Evolutionary conservation across 2,888 invertebrate species (phyloP).

Genomic region (Leucophenga maculata): DNA sequence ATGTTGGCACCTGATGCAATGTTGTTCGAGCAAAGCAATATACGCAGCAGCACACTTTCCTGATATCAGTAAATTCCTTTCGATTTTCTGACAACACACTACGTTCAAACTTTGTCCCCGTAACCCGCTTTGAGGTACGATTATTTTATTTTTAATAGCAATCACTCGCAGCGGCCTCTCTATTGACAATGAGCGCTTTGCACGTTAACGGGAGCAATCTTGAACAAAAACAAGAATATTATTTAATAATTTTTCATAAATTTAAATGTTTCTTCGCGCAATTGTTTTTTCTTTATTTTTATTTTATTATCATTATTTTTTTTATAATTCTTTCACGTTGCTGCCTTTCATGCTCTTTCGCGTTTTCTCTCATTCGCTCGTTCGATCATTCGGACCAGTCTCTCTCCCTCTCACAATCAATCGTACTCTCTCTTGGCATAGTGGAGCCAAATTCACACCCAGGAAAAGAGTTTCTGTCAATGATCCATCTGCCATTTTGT

Average conservation of each 20-base stretch:
- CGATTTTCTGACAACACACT: conserved; percentile 25
- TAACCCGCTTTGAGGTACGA: background rate
- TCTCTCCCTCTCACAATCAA: conserved; percentile 27
- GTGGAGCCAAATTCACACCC: conserved; percentile 41
- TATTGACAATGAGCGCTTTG: conserved; percentile 20
- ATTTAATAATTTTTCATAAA: conserved; percentile 21
- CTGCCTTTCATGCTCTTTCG: conserved; percentile 55
- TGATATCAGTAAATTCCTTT: conserved; percentile 11
- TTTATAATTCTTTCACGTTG: conserved; percentile 50
- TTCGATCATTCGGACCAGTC: conserved; percentile 39
- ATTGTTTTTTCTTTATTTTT: conserved; percentile 23
- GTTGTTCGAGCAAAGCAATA: conserved; percentile 25
- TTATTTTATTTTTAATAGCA: conserved; percentile 47
- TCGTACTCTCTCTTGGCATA: background rate
- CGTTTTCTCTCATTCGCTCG: conserved; percentile 50
- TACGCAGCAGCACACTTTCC: conserved; percentile 10
- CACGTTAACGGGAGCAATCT: conserved; percentile 31
- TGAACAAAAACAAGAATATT: background rate
- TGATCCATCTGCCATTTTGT: conserved; percentile 70
- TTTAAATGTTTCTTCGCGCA: background rate
- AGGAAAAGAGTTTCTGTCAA: conserved; percentile 44
- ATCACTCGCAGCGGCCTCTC: conserved; percentile 35
- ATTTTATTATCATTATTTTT: conserved; percentile 35
- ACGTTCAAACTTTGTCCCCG: conserved; percentile 3
- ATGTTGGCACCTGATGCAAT: conserved; percentile 49